Evolutionary conservation across 2,888 invertebrate genomes (phyloP).

Genomic region (Malacosoma neustria): DNA sequence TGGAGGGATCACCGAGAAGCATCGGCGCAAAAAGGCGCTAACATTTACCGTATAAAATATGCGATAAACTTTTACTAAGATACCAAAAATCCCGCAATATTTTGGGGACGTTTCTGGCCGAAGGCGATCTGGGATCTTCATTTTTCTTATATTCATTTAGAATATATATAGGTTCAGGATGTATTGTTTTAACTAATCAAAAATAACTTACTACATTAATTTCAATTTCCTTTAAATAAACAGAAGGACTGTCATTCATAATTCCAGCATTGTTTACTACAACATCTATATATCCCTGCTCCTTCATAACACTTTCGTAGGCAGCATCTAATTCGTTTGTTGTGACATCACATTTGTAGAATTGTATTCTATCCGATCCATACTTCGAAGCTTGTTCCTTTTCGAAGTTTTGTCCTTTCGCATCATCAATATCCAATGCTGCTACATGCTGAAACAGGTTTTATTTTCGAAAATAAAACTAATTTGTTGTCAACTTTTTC

Average conservation of each 20-base stretch:
- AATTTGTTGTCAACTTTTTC: no score
- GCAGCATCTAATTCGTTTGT: constrained; percentile 26
- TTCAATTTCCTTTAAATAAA: constrained; percentile 41
- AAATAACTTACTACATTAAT: constrained; percentile 56
- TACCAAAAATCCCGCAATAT: no score
- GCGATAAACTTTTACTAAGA: no score
- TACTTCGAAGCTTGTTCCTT: constrained; percentile 24
- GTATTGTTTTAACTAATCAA: no score
- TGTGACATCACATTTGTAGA: constrained; percentile 42
- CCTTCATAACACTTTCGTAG: constrained; percentile 27
- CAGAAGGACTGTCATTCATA: constrained; percentile 42
- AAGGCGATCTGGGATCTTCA: no score
- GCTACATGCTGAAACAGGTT: constrained; percentile 35
- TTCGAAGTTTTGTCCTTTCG: constrained; percentile 26
- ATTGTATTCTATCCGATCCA: constrained; percentile 27
- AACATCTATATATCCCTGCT: constrained; percentile 41
- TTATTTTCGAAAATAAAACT: no score
- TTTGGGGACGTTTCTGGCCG: no score
- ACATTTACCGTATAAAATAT: no score
- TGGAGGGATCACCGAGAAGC: no score
- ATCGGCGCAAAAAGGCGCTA: no score
- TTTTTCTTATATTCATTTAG: no score
- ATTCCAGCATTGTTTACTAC: constrained; percentile 53
- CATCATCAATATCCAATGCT: constrained; percentile 29
- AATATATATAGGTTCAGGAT: no score